Evolutionary conservation across 2,797 vertebrate species (phyloP).

Genomic region (Enteromius argenteus): DNA sequence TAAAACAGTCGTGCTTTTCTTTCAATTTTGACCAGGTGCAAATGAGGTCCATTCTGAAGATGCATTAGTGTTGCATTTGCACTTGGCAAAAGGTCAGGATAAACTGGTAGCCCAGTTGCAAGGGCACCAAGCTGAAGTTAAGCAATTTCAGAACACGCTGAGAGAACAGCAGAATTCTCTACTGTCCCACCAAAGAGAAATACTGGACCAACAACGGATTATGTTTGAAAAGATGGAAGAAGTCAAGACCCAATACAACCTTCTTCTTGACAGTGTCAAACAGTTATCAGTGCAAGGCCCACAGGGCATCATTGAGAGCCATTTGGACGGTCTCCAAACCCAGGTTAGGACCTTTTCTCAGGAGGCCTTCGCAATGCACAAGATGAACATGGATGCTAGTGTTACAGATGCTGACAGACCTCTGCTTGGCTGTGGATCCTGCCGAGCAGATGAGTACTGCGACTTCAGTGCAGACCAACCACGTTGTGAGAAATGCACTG

Average conservation of each 20-base stretch:
- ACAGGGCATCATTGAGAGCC: conserved; percentile 81
- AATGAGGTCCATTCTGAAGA: conserved; percentile 89
- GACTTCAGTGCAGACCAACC: conserved; percentile 78
- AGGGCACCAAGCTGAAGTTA: conserved; percentile 83
- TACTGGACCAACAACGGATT: conserved; percentile 86
- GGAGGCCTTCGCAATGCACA: conserved; percentile 84
- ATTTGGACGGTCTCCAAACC: conserved; percentile 77
- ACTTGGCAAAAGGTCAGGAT: conserved; percentile 86
- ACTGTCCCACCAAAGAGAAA: conserved; percentile 83
- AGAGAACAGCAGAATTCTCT: conserved; percentile 82
- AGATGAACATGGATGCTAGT: conserved; percentile 87
- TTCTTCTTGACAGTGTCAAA: conserved; percentile 83
- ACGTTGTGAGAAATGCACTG: conserved; percentile 85
- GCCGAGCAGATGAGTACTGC: conserved; percentile 84
- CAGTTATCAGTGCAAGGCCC: conserved; percentile 81
- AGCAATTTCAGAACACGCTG: conserved; percentile 83
- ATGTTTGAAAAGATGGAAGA: conserved; percentile 89
- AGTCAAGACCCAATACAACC: conserved; percentile 83
- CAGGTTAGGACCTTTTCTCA: conserved; percentile 79
- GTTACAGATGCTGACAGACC: conserved; percentile 80
- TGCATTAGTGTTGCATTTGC: conserved; percentile 85
- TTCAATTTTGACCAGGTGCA: conserved; percentile 71
- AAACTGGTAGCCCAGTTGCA: conserved; percentile 84
- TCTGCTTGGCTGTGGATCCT: conserved; percentile 79
- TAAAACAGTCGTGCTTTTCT: background rate